Conservation (phyloP, 2,797 vertebrate species). For the Protosalanx chinensis region DNA sequence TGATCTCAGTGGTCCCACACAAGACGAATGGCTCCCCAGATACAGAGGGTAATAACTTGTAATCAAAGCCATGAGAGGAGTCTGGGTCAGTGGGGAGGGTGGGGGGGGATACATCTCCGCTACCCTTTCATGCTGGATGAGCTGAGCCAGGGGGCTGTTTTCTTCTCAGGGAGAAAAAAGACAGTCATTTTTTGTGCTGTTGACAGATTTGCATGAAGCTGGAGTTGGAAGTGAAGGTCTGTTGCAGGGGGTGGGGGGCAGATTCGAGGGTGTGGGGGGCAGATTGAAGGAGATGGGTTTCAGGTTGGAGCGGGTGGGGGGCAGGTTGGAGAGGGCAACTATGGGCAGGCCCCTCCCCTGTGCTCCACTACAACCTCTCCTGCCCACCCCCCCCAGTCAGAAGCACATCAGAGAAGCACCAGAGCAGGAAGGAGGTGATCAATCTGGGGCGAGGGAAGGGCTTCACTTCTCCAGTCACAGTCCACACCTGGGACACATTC, state of each 20-base stretch:
- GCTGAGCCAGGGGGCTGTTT: slow-evolving; percentile 15
- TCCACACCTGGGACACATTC: slow-evolving; percentile 70
- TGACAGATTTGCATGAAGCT: too few relatives aligned
- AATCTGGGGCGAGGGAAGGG: slow-evolving; percentile 53
- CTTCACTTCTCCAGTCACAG: slow-evolving; percentile 57
- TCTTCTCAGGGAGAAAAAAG: not conserved
- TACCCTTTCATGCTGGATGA: slow-evolving; percentile 1
- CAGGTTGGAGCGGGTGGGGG: slow-evolving; percentile 10
- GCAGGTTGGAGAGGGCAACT: slow-evolving; percentile 15
- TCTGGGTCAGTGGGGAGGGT: slow-evolving; percentile 26
- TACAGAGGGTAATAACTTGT: slow-evolving; percentile 61
- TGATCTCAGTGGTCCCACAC: slow-evolving; percentile 56
- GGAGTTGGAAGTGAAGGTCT: too few relatives aligned
- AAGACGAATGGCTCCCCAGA: slow-evolving; percentile 58
- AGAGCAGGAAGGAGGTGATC: slow-evolving; percentile 63
- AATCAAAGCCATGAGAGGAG: slow-evolving; percentile 61
- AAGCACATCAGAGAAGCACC: slow-evolving; percentile 47
- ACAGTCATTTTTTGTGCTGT: slow-evolving; percentile 1
- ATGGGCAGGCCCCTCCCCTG: slow-evolving; percentile 53
- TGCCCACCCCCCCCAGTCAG: slow-evolving; percentile 16
- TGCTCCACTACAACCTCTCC: slow-evolving; percentile 20
- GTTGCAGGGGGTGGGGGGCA: not conserved
- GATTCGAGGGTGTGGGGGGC: too few relatives aligned
- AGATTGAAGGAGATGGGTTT: slow-evolving; percentile 16
- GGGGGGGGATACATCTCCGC: slow-evolving; percentile 27